Conservation (phyloP, 2,888 invertebrate species). For the Atrina japonica region DNA sequence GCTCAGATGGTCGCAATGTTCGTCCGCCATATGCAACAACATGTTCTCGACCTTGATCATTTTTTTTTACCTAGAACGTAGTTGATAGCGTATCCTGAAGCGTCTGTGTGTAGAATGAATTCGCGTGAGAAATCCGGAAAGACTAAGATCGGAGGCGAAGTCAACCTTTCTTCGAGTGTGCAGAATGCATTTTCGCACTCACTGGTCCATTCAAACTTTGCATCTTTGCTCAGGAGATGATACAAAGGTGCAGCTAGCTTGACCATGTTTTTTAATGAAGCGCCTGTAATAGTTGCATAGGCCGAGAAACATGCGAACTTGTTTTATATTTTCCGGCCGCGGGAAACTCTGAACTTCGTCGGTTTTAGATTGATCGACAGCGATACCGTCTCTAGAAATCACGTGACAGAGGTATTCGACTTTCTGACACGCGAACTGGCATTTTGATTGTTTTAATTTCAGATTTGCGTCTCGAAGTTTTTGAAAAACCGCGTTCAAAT, state of each 20-base stretch:
- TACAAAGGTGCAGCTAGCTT: neutral
- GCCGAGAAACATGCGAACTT: conserved; percentile 50
- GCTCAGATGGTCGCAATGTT: conserved; percentile 41
- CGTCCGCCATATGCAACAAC: conserved; percentile 49
- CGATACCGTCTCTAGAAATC: conserved; percentile 43
- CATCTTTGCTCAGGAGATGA: neutral
- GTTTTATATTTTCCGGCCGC: conserved; percentile 43
- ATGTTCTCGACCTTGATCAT: conserved; percentile 18
- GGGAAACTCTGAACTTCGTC: conserved; percentile 43
- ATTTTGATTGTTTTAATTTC: conserved; percentile 51
- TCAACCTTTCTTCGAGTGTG: neutral
- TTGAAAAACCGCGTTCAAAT: conserved; percentile 47
- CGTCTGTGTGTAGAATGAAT: conserved; percentile 10
- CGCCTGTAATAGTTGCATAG: conserved; percentile 52
- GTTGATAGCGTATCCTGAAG: conserved; percentile 5
- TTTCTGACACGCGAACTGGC: conserved; percentile 42
- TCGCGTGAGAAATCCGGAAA: conserved; percentile 3
- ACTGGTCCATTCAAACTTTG: neutral
- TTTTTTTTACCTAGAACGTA: conserved; percentile 10
- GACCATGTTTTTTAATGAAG: conserved; percentile 35
- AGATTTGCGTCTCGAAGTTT: conserved; percentile 45
- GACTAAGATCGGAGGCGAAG: neutral
- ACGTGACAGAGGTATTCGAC: conserved; percentile 51
- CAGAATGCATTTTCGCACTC: conserved; percentile 2
- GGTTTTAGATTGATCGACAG: conserved; percentile 40